Evolutionary conservation across 2,888 invertebrate species (phyloP), one percentile per base, ranked within the genome.

Genomic region (Lathronympha strigana): DNA sequence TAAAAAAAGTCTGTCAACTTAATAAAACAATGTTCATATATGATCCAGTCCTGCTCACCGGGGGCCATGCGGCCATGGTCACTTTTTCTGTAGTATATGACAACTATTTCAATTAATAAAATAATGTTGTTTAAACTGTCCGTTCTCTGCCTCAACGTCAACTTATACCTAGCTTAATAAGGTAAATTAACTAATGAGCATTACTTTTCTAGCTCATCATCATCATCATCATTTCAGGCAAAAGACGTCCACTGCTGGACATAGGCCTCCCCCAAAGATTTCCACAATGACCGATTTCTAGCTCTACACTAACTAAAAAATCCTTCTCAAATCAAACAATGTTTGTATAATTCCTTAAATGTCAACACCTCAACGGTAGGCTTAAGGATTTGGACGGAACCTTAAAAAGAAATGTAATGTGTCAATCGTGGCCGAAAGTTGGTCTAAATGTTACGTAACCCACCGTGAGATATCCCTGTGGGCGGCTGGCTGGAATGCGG

Each of bases 391-490:
- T 49, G 17, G 40, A 28, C 53, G 47, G 61, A 54, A 54, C 38
- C 60, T 49, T 61, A 47, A 47, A 63, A 58, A 66, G 66, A 61
- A 54, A 66, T 61, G 61, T 66, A 54, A 66, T 80, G 76, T 82
- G 82, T 86, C 83, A 86, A 85, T 85, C 82, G 86, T 83, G 83
- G 81, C 83, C 79, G 78, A 86, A 88, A 85, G 83, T 83, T 76
- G 76, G 76, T 73, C 68, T 76, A 79, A 81, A 83, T 83, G 84
- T 90, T 90, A 88, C 87, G 82, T 86, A 90, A 90, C 80, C 77
- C 77, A 81, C 83, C 82, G 89, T 89, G 90, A 91, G 89, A 88
- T 89, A 90, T 87, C 88, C 88, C 88, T 79, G 90, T 91, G 89
- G 90, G 91, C 89, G 90, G 83, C 80, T 81, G 84, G 82, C 81